Base-by-base conservation (phyloP, 2,888 invertebrate species). In the Cyclophora punctaria region DNA sequence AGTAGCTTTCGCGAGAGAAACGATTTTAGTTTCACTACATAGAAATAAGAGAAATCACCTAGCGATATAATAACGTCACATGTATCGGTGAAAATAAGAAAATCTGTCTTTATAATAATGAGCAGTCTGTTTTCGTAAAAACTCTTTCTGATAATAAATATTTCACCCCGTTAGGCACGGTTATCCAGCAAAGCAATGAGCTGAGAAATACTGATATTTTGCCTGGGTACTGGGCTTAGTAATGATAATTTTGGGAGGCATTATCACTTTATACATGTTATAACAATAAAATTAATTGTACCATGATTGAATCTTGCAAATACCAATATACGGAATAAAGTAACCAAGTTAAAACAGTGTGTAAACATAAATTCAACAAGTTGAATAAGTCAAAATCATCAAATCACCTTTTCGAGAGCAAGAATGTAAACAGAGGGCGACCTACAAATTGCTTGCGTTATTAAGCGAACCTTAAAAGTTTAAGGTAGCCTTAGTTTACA, bases 381-480 rank as follows among this genome's bases (percentile, higher is more conserved):
- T 80, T 80, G 75, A 85, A 85, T 84, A 83, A 85, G 82, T 84
- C 82, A 80, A 83, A 85, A 86, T 88, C 86, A 85, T 86, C 85
- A 87, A 88, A 86, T 87, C 83, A 84, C 82, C 83, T 82, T 69
- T 69, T 78, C 74, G 20, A 78, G 80, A 82, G 80, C 78, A 80
- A 82, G 80, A 79, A 75, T 75, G 80, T 75, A 87, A 87, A 86
- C 80, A 86, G 77, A 79, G 83, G 81, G 83, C 75, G 78, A 73
- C 80, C 82, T 81, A 64, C 78, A 83, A 86, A 85, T 83, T 83
- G 83, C 85, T 81, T 78, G 81, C 81, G 78, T 86, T 86, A 86
- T 86, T 86, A 88, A 78, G 77, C 75, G 78, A 72, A 75, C 82
- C 85, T 83, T 81, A 82, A 88, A 87, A 87, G 83, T 86, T 88